Conservation (phyloP, 2,113 vertebrate genomes). For the Urocolius indicus region DNA sequence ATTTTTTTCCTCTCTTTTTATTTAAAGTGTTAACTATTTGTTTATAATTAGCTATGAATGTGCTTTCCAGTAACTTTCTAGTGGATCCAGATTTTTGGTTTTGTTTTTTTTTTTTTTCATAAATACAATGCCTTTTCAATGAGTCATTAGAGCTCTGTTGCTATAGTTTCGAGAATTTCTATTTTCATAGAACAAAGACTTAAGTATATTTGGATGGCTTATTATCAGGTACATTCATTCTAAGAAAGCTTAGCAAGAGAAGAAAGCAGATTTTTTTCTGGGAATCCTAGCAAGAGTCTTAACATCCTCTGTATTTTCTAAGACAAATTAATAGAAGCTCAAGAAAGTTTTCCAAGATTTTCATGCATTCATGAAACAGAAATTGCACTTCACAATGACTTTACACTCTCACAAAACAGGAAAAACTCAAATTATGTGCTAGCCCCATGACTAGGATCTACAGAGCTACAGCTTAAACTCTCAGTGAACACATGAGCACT, state of each 20-base stretch:
- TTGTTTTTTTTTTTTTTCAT: neutral
- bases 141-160: constrained; percentile 10
- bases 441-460: neutral
- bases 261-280: neutral
- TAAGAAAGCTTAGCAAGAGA: neutral
- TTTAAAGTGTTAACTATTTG: constrained; percentile 77
- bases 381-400: neutral
- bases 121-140: constrained; percentile 46
- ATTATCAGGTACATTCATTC: neutral
- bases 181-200: constrained; percentile 13
- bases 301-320: neutral
- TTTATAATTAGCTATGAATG: constrained; percentile 77
- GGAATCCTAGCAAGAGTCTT: neutral
- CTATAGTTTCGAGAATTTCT: constrained; percentile 44
- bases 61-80: constrained; percentile 67
- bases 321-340: neutral
- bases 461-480: neutral
- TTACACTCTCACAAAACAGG: neutral
- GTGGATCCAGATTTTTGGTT: constrained; percentile 17
- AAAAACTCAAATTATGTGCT: neutral
- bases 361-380: neutral
- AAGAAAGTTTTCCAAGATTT: neutral
- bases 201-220: neutral
- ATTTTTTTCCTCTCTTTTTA: constrained; percentile 41
- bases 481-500: neutral